These are phyloP conservation scores for Alloplasta piceator DNA, from an alignment of 2,888 invertebrate genomes.

Conservation along the genomic window DNA sequence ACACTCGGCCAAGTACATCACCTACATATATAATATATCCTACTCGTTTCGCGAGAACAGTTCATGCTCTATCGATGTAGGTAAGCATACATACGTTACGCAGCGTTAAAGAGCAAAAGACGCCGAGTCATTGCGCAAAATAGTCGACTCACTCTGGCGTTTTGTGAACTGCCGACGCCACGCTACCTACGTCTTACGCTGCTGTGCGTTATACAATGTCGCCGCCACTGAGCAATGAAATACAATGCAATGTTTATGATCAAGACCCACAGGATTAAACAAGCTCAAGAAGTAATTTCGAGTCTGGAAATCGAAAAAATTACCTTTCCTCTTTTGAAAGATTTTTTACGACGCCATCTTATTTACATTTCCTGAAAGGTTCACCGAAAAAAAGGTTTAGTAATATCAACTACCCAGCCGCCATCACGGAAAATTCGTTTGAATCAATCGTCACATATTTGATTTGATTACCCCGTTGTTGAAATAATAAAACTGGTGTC, in stretches of 20 bases:
- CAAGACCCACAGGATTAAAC: too few relatives aligned
- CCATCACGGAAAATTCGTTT: too few relatives aligned
- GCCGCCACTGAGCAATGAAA: conserved; percentile 33
- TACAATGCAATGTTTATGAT: conserved; percentile 44
- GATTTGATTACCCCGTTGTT: too few relatives aligned
- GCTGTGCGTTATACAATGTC: conserved; percentile 10
- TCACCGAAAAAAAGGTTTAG: too few relatives aligned
- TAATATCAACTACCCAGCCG: too few relatives aligned
- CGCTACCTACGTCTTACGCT: conserved; percentile 26
- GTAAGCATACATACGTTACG: conserved; percentile 30
- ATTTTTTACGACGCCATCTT: too few relatives aligned
- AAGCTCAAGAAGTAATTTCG: too few relatives aligned
- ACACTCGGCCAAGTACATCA: conserved; percentile 79
- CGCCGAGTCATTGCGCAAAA: conserved; percentile 81
- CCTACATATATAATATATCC: conserved; percentile 5
- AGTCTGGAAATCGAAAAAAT: too few relatives aligned
- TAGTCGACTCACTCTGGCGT: conserved; percentile 81
- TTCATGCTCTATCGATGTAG: conserved; percentile 37
- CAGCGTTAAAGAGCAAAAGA: conserved; percentile 73
- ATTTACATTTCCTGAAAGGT: too few relatives aligned
- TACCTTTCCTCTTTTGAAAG: too few relatives aligned
- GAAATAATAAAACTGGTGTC: too few relatives aligned
- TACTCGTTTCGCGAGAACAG: conserved; percentile 53
- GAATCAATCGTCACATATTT: too few relatives aligned
- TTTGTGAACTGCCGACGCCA: conserved; percentile 70